Percentiles rank a stretch among this genome's conserved stretches.
Conservation (phyloP, 2,888 invertebrate species). For the Dorcus hopei region DNA sequence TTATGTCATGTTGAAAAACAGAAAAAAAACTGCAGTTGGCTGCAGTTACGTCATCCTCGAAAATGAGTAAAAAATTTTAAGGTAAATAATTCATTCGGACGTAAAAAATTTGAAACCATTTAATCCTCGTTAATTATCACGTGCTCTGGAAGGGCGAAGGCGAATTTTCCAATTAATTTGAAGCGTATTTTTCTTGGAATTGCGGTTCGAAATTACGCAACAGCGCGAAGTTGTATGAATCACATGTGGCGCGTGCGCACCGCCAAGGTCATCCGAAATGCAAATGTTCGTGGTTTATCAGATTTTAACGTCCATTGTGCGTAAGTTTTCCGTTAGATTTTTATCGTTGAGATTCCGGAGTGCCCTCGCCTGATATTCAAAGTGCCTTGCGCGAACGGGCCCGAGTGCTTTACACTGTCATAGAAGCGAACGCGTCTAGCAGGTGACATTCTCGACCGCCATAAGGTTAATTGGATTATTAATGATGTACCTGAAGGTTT, state of each 20-base stretch:
- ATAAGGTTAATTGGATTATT: constrained; percentile 15
- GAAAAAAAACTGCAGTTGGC: too few species aligned
- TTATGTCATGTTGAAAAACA: too few species aligned
- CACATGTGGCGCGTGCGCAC: constrained; percentile 10
- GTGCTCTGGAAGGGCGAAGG: too few species aligned
- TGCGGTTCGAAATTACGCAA: too few species aligned
- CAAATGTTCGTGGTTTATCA: not conserved
- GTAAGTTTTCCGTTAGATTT: constrained; percentile 7
- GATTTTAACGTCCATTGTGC: constrained; percentile 12
- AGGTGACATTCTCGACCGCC: constrained; percentile 6
- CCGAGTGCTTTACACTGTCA: not conserved
- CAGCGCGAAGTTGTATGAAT: not conserved
- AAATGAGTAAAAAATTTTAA: too few species aligned
- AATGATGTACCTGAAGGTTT: constrained; percentile 4
- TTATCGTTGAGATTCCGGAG: constrained; percentile 8
- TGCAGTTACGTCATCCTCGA: too few species aligned
- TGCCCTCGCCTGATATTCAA: constrained; percentile 6
- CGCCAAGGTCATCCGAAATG: constrained; percentile 12
- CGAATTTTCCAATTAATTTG: too few species aligned
- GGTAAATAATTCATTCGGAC: too few species aligned
- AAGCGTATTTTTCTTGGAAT: too few species aligned
- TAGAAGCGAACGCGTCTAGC: not conserved
- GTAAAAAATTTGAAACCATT: too few species aligned
- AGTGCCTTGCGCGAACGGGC: constrained; percentile 9
- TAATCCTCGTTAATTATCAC: too few species aligned